phyloP scores from a whole-genome alignment of 1,140 invertebrate genomes.

The Aporrectodea caliginosa region DNA sequence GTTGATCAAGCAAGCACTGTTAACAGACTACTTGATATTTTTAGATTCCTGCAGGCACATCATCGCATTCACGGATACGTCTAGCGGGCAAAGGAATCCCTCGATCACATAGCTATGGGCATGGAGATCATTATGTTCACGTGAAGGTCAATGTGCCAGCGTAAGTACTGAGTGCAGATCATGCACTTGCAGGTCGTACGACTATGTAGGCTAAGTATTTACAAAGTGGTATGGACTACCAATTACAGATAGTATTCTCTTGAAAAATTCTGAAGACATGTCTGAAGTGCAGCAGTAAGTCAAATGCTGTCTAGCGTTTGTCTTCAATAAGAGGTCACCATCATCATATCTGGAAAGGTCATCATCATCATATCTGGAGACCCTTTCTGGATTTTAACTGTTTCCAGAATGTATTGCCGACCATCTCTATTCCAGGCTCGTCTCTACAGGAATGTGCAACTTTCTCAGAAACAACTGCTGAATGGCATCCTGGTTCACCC shows the following conservation, averaged over 20 bases:
- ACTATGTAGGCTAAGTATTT: too few relatives aligned
- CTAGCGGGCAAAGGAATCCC: constrained; percentile 88
- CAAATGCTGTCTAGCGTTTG: too few relatives aligned
- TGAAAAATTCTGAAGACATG: not conserved
- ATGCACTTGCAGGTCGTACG: not conserved
- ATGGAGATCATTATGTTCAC: constrained; percentile 95
- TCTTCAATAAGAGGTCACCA: not conserved
- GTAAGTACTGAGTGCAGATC: constrained; percentile 47
- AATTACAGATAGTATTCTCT: not conserved
- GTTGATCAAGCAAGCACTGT: not conserved
- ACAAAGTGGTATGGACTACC: too few relatives aligned
- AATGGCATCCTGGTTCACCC: too few relatives aligned
- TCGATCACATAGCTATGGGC: constrained; percentile 78
- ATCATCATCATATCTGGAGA: too few relatives aligned
- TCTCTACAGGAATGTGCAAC: too few relatives aligned
- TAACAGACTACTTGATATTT: constrained; percentile 38
- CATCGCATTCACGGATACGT: constrained; percentile 81
- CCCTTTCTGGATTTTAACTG: too few relatives aligned
- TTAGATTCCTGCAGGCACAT: constrained; percentile 83
- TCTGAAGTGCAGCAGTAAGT: not conserved
- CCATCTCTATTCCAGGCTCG: too few relatives aligned
- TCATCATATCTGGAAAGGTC: not conserved
- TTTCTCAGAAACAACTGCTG: too few relatives aligned
- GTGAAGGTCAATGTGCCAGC: constrained; percentile 75
- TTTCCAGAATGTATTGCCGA: too few relatives aligned